phyloP scores from a whole-genome alignment of 2,113 vertebrate genomes.

The Campylomormyrus tamandua region DNA sequence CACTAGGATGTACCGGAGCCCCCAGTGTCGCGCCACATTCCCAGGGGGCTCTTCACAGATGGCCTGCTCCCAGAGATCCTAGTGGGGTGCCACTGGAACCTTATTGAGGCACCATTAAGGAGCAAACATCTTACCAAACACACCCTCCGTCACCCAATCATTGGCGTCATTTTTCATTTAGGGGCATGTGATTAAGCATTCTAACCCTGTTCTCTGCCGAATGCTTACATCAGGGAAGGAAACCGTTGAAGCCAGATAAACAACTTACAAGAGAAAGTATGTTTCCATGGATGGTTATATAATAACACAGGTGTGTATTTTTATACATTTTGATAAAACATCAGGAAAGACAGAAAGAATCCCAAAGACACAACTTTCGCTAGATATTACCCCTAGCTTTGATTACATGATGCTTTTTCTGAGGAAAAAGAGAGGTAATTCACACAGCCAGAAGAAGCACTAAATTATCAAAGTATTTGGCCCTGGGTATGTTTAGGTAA shows the following conservation, averaged over 20 bases:
- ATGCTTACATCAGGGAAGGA: neutral
- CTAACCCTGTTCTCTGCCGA: conserved; percentile 45
- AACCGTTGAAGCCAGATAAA: neutral
- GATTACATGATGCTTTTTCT: conserved; percentile 53
- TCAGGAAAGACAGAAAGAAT: conserved; percentile 33
- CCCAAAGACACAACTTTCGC: conserved; percentile 45
- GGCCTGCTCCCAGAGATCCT: conserved; percentile 56
- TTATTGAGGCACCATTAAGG: conserved; percentile 47
- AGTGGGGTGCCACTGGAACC: conserved; percentile 51
- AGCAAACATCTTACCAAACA: conserved; percentile 43
- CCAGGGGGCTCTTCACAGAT: conserved; percentile 46
- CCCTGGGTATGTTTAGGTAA: conserved; percentile 60
- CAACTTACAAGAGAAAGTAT: neutral
- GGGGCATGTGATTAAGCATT: conserved; percentile 35
- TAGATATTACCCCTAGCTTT: conserved; percentile 56
- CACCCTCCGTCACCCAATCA: neutral
- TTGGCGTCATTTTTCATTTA: conserved; percentile 26
- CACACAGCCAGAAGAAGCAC: conserved; percentile 63
- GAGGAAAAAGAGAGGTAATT: conserved; percentile 51
- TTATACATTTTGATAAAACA: conserved; percentile 39
- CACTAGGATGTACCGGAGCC: neutral
- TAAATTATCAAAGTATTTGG: conserved; percentile 67
- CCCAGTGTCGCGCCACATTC: neutral
- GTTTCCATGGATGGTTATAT: conserved; percentile 54
- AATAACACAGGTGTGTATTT: conserved; percentile 51